These are phyloP conservation scores for Syngnathoides biaculeatus DNA, from an alignment of 2,113 vertebrate species.

Conservation along the genomic window DNA sequence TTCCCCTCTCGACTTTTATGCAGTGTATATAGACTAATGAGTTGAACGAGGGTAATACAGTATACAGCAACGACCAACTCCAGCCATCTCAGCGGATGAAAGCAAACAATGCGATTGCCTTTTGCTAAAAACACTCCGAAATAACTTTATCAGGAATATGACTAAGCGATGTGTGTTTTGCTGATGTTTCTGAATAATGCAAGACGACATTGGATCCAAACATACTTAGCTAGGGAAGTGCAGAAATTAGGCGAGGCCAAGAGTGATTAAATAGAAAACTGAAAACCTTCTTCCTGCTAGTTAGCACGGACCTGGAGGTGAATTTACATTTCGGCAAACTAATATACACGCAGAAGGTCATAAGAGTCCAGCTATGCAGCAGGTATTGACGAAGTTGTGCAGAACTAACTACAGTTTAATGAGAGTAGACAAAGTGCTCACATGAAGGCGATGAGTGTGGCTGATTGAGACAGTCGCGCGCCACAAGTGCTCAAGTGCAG, in stretches of 20 bases:
- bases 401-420: neutral
- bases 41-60: constrained; percentile 2
- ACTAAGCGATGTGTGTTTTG: constrained; percentile 1
- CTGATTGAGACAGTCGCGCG: neutral
- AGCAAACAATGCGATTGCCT: constrained; percentile 1
- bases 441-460: neutral
- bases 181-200: neutral
- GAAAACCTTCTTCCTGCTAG: neutral
- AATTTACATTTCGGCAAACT: neutral
- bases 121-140: constrained; percentile 3
- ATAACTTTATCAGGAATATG: neutral
- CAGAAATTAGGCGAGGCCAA: neutral
- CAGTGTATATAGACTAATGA: constrained; percentile 25
- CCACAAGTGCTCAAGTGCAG: neutral
- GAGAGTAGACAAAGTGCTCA: neutral
- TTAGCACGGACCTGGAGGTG: neutral
- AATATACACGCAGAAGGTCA: constrained; percentile 2
- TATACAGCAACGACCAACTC: constrained; percentile 3
- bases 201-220: neutral
- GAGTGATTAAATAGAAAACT: neutral
- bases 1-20: constrained; percentile 1
- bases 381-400: neutral
- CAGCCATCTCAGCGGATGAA: constrained; percentile 19
- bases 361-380: neutral
- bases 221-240: neutral